phyloP scores from a whole-genome alignment of 2,113 vertebrate species.

The Osmerus mordax region DNA sequence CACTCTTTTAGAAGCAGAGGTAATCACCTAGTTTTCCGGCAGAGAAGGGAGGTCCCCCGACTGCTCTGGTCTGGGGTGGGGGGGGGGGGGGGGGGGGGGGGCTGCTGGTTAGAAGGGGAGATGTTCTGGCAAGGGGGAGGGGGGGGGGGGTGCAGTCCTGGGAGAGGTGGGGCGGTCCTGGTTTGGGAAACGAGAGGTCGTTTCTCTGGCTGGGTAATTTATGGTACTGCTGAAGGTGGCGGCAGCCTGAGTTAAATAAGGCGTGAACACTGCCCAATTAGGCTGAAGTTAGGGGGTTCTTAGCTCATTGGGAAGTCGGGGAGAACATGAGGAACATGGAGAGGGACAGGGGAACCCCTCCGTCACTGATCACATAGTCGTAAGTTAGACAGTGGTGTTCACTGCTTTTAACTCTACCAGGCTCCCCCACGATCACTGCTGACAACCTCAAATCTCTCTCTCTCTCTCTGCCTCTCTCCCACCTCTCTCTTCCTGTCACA shows the following conservation, averaged over 20 bases:
- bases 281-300: conserved; percentile 47
- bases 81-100: conserved; percentile 22
- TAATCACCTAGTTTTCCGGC: conserved; percentile 63
- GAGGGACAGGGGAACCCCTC: no score
- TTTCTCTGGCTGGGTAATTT: conserved; percentile 65
- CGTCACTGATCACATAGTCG: no score
- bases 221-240: conserved; percentile 49
- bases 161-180: conserved; percentile 29
- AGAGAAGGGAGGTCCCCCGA: neutral
- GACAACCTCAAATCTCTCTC: no score
- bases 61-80: conserved; percentile 32
- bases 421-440: no score
- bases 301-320: conserved; percentile 33
- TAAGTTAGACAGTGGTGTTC: no score
- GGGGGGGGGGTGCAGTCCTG: neutral
- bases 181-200: conserved; percentile 57
- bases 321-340: neutral
- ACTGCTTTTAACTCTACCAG: no score
- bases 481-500: neutral
- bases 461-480: neutral
- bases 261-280: conserved; percentile 57
- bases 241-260: conserved; percentile 53
- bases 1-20: conserved; percentile 59
- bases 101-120: conserved; percentile 9
- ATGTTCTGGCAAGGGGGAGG: conserved; percentile 33